Evolutionary conservation across 2,113 vertebrate species (phyloP), one percentile per base, ranked within the genome.

Genomic region (Paramisgurnus dabryanus): DNA sequence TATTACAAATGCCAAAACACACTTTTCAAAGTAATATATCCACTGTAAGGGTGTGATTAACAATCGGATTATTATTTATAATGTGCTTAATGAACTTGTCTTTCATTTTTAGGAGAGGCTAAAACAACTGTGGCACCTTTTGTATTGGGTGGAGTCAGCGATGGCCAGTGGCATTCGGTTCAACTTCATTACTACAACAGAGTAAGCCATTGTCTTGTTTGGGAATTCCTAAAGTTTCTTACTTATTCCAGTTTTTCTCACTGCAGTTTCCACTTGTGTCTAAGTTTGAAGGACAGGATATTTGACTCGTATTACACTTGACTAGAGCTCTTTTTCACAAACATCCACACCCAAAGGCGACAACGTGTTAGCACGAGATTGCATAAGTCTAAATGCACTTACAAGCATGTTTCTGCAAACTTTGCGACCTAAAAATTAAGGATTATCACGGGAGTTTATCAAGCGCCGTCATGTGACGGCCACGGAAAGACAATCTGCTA

Each of bases 161-260:
- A 98, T 0, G 96, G 97, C 58, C 95, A 93, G 73, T 99, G 98
- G 98, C 98, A 99, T 84, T 95, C 95, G 0, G 95, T 99, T 43
- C 96, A 95, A 89, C 94, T 98, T 80, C 96, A 95, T 79, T 99
- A 99, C 92, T 98, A 98, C 91, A 99, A 99, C 85, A 99, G 97
- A 95, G 98, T 99, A 95, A 92, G 87, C 53, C 41, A 18, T 40
- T 57, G 57, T 45, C 17, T 1, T 57, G 4, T 64, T n/a, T 49
- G 58, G 10, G 34, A 10, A 55, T 45, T 60, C 41, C 71, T 61
- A 12, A 47, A 34, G 57, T 6, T 75, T 34, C 18, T 8, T 27
- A 27, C 57, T 71, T 49, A 15, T 47, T 15, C 18, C 13, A 18
- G 64, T 41, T 58, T 13, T 89, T 90, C 89, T 85, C 89, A 91